A percentile compares a stretch with the other conserved stretches of the same genome.
phyloP scores from a whole-genome alignment of 2,888 invertebrate genomes.

The Drosophila nr. perissopoda region DNA sequence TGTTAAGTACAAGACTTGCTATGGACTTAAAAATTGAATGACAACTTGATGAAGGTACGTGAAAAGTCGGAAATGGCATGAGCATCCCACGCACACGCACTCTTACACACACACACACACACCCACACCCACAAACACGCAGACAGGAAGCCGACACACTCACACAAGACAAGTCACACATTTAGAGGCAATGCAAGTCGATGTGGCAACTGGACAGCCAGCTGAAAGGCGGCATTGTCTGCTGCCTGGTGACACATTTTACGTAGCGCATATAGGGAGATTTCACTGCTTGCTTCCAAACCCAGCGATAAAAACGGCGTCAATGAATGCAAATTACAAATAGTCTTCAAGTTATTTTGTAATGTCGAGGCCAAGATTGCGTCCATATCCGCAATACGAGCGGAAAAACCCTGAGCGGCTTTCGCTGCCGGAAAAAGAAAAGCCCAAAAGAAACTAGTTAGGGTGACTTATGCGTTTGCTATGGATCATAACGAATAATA shows the following conservation, averaged over 20 bases:
- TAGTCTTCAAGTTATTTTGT: conserved; percentile 59
- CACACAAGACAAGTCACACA: conserved; percentile 11
- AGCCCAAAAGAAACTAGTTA: conserved; percentile 45
- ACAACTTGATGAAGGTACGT: conserved; percentile 82
- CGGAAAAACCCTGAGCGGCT: conserved; percentile 52
- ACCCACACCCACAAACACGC: conserved; percentile 26
- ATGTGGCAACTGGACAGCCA: conserved; percentile 59
- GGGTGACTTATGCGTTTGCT: conserved; percentile 22
- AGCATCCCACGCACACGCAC: conserved; percentile 38
- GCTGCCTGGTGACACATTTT: conserved; percentile 70
- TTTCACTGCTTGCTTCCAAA: conserved; percentile 59
- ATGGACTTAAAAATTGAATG: conserved; percentile 82
- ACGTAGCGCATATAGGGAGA: conserved; percentile 40
- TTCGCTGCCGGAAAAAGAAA: conserved; percentile 51
- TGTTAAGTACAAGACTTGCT: conserved; percentile 79
- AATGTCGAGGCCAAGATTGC: conserved; percentile 55
- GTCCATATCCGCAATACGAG: conserved; percentile 33
- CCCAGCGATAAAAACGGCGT: conserved; percentile 58
- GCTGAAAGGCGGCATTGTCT: conserved; percentile 57
- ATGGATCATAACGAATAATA: conserved; percentile 9
- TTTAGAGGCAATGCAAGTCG: conserved; percentile 39
- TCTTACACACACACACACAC: conserved; percentile 20
- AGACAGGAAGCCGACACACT: conserved; percentile 5
- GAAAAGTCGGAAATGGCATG: conserved; percentile 78
- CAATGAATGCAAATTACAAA: conserved; percentile 78